Conservation (phyloP, 2,113 vertebrate genomes). For the Lota lota region DNA sequence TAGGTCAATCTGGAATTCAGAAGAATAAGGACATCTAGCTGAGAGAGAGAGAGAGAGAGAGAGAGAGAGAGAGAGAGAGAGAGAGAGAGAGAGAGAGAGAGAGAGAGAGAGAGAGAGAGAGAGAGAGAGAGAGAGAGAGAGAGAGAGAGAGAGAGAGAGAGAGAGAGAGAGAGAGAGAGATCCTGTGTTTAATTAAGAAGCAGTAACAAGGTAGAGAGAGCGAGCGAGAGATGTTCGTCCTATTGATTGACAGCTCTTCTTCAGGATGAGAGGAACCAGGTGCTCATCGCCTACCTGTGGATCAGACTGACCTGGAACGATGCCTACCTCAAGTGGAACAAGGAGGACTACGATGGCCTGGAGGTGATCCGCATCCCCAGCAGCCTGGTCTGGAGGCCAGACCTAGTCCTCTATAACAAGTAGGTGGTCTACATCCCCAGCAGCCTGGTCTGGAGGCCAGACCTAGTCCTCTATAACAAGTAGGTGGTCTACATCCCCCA, state of each 20-base stretch:
- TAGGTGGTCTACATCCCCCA: conserved; percentile 88
- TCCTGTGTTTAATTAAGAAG: too few relatives aligned
- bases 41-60: conserved; percentile 9
- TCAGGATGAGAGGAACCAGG: conserved; percentile 96
- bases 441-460: conserved; percentile 98
- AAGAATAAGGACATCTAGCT: too few relatives aligned
- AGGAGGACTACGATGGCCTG: conserved; percentile 90
- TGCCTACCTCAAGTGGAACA: conserved; percentile 89
- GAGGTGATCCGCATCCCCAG: conserved; percentile 96
- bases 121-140: too few relatives aligned
- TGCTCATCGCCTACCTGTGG: conserved; percentile 93
- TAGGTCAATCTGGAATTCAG: conserved; percentile 54
- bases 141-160: too few relatives aligned
- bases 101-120: too few relatives aligned
- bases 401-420: conserved; percentile 97
- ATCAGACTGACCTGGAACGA: conserved; percentile 96
- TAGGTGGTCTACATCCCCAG: conserved; percentile 92
- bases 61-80: conserved; percentile 2
- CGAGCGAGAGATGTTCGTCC: not conserved
- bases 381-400: conserved; percentile 93
- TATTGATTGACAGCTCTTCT: not conserved
- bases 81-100: too few relatives aligned
- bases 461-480: conserved; percentile 92
- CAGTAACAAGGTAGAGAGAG: too few relatives aligned
- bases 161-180: too few relatives aligned